These are phyloP conservation scores for Venustaconcha ellipsiformis DNA, from an alignment of 1,140 invertebrate species.

Conservation along the genomic window DNA sequence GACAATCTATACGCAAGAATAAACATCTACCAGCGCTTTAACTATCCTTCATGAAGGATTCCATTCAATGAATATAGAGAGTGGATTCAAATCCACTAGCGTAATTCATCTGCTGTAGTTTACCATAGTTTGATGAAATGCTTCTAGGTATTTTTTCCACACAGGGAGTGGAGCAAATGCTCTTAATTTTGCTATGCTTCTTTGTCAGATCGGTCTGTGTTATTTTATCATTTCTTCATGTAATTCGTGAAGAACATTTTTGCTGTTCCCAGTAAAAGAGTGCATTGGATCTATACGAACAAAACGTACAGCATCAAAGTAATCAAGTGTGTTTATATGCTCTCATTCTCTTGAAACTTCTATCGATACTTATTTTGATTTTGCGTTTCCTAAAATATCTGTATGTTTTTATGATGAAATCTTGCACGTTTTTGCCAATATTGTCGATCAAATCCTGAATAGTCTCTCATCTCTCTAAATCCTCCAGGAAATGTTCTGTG, in stretches of 20 bases:
- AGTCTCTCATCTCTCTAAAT: conserved; percentile 3
- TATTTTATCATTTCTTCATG: not conserved
- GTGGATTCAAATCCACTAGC: not conserved
- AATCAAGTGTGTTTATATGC: not conserved
- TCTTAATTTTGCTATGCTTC: not conserved
- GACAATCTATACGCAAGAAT: conserved; percentile 2
- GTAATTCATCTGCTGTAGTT: conserved; percentile 2
- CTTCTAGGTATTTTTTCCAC: conserved; percentile 1
- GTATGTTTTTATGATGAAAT: not conserved
- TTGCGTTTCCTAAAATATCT: not conserved
- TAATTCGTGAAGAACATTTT: conserved; percentile 8
- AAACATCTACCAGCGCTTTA: conserved; percentile 8
- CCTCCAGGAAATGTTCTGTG: not conserved
- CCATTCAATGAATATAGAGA: not conserved
- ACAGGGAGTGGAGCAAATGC: not conserved
- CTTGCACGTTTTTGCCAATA: not conserved
- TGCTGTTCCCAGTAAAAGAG: conserved; percentile 17
- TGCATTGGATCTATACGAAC: conserved; percentile 13
- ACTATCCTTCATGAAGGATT: not conserved
- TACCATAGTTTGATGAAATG: conserved; percentile 4
- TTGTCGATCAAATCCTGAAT: conserved; percentile 1
- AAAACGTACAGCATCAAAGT: conserved; percentile 1
- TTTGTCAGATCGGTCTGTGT: not conserved
- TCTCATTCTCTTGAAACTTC: not conserved
- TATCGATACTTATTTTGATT: not conserved